Base-by-base conservation (phyloP, 2,888 invertebrate species). In the Chymomyza fuscimana region DNA sequence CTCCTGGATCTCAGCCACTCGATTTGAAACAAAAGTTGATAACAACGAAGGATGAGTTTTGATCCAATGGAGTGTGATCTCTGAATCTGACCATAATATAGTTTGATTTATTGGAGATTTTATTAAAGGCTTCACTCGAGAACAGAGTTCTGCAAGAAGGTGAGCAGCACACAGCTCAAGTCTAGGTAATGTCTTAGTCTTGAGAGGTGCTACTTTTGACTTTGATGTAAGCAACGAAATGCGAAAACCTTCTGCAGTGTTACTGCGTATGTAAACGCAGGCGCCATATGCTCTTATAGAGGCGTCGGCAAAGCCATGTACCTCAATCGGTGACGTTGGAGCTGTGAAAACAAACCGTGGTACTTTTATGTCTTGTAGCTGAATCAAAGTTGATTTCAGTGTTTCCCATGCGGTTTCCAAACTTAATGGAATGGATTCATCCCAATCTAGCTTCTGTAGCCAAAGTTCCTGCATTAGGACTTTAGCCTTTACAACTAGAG, bases 121-220 rank as follows among this genome's bases (percentile, higher is more conserved):
- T 16, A n/a, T 46, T 0, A 19, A 25, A 46, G 50, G 32, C 16
- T n/a, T 50, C 46, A 50, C 22, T 25, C 62, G 22, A 62, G 62
- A 61, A 50, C 7, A 7, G 19, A 19, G 19, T 2, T 19, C 19
- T 19, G 19, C 19, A 19, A 19, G 19, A 19, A 19, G 19, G 19
- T n/a, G 50, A 50, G 40, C 36, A 5, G 61, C 46, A 15, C 61
- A 40, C 40, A 61, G 29, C 61, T 46, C 61, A 61, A 61, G 61
- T 19, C 46, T 16, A 16, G 61, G 19, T 40, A 61, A 22, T 9
- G 61, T 40, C 22, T 61, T 61, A 1, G 40, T 61, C 40, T 61
- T 61, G 40, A 61, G 61, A n/a, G 19, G 40, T 6, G 46, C 62
- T 46, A 22, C 62, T 25, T 9, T 32, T 50, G 19, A 15, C 2